These are phyloP conservation scores for Falcaria lacertinaria DNA, from an alignment of 2,888 invertebrate genomes.

Conservation along the genomic window DNA sequence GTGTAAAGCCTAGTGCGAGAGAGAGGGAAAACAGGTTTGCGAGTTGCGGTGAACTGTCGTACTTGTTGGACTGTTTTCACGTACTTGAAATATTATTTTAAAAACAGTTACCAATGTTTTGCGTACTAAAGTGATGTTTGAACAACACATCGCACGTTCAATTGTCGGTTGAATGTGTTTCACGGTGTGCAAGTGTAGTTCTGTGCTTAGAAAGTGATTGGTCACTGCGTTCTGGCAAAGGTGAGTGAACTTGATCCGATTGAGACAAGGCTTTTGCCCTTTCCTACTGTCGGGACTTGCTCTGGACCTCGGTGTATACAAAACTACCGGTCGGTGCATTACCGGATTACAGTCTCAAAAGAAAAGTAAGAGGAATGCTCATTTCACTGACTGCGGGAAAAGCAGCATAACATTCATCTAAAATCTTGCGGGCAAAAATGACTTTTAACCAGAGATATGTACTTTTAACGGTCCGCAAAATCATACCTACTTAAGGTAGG, in stretches of 20 bases:
- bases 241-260: slow-evolving; percentile 59
- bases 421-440: too few relatives aligned
- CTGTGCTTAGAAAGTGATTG: slow-evolving; percentile 41
- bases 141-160: slow-evolving; percentile 31
- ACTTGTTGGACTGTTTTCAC: slow-evolving; percentile 50
- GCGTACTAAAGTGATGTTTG: slow-evolving; percentile 39
- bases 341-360: background rate
- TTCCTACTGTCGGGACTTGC: slow-evolving; percentile 31
- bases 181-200: slow-evolving; percentile 29
- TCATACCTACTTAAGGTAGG: too few relatives aligned
- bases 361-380: too few relatives aligned
- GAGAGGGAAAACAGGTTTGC: slow-evolving; percentile 62
- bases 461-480: too few relatives aligned
- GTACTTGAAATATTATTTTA: slow-evolving; percentile 52
- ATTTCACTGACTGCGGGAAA: too few relatives aligned
- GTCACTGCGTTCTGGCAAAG: slow-evolving; percentile 32
- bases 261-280: slow-evolving; percentile 50
- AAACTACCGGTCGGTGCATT: background rate
- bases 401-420: too few relatives aligned
- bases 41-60: slow-evolving; percentile 44
- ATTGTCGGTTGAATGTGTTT: slow-evolving; percentile 14
- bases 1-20: slow-evolving; percentile 47
- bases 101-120: slow-evolving; percentile 55
- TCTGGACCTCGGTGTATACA: slow-evolving; percentile 19
- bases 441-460: too few relatives aligned